phyloP scores from a whole-genome alignment of 2,888 invertebrate genomes.

The Boloria euphrosyne region DNA sequence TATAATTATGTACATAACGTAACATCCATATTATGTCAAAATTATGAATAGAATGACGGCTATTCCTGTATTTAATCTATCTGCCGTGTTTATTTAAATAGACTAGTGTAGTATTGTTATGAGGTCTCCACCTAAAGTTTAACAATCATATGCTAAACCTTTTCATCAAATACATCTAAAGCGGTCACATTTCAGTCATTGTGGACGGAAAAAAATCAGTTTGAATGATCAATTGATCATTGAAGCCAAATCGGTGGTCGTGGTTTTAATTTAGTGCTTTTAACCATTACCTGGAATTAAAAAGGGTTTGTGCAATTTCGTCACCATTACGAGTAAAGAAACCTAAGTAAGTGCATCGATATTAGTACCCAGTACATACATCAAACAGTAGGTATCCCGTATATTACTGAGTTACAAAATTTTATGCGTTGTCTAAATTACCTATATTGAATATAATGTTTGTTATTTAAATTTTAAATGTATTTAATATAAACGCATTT shows the following conservation, averaged over 20 bases:
- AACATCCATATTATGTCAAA: no score
- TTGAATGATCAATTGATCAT: slow-evolving; percentile 13
- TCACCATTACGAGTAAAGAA: slow-evolving; percentile 9
- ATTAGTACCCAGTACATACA: not conserved
- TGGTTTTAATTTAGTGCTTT: slow-evolving; percentile 3
- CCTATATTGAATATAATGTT: no score
- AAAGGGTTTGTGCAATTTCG: slow-evolving; percentile 8
- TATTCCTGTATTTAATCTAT: slow-evolving; percentile 5
- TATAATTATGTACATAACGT: no score
- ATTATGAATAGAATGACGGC: not conserved
- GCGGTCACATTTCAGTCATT: slow-evolving; percentile 41
- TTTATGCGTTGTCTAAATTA: no score
- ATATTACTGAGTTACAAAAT: no score
- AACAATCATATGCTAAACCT: slow-evolving; percentile 33
- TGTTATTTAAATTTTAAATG: no score
- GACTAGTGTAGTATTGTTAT: slow-evolving; percentile 23
- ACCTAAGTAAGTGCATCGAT: slow-evolving; percentile 9
- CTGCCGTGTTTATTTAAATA: slow-evolving; percentile 6
- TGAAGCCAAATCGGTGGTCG: slow-evolving; percentile 17
- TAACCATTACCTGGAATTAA: slow-evolving; percentile 10
- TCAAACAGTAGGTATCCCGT: not conserved
- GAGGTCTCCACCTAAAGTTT: slow-evolving; percentile 36
- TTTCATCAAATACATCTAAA: slow-evolving; percentile 34
- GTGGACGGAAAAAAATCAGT: slow-evolving; percentile 39
- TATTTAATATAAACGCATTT: no score